Percentiles rank a stretch among this genome's conserved stretches.
Evolutionary conservation across 2,113 vertebrate genomes (phyloP).

Genomic region (Anolis carolinensis): DNA sequence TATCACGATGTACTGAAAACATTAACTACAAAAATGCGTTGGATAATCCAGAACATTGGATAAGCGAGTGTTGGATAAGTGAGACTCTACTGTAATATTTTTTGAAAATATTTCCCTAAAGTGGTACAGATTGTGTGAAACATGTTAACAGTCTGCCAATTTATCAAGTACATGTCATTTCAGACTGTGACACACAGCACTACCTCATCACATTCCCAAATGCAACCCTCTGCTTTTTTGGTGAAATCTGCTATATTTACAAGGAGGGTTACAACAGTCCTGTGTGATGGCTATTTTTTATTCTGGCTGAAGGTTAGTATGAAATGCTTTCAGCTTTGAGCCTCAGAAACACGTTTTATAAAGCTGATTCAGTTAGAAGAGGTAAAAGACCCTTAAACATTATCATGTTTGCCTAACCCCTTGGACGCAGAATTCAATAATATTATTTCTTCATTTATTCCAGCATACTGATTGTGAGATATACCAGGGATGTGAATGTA

Average conservation of each 20-base stretch:
- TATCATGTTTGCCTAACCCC: neutral
- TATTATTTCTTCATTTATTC: neutral
- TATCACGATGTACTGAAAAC: too few relatives aligned
- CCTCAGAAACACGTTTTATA: slow-evolving; percentile 25
- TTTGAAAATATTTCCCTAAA: slow-evolving; percentile 2
- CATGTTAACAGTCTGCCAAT: neutral
- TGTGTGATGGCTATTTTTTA: neutral
- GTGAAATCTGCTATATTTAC: neutral
- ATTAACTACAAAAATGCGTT: too few relatives aligned
- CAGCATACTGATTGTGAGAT: neutral
- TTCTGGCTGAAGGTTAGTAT: neutral
- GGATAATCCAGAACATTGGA: too few relatives aligned
- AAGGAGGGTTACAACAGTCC: neutral
- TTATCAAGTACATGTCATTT: neutral
- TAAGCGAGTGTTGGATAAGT: too few relatives aligned
- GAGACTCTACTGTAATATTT: too few relatives aligned
- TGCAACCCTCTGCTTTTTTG: neutral
- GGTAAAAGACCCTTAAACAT: slow-evolving; percentile 33
- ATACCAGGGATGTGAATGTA: neutral
- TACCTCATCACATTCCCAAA: slow-evolving; percentile 25
- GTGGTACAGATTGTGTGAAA: slow-evolving; percentile 29
- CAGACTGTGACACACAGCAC: neutral
- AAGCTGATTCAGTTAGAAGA: slow-evolving; percentile 3
- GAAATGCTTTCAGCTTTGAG: slow-evolving; percentile 6
- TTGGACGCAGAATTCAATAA: neutral